Conservation (phyloP, 2,797 vertebrate genomes). For the Mergus octosetaceus region DNA sequence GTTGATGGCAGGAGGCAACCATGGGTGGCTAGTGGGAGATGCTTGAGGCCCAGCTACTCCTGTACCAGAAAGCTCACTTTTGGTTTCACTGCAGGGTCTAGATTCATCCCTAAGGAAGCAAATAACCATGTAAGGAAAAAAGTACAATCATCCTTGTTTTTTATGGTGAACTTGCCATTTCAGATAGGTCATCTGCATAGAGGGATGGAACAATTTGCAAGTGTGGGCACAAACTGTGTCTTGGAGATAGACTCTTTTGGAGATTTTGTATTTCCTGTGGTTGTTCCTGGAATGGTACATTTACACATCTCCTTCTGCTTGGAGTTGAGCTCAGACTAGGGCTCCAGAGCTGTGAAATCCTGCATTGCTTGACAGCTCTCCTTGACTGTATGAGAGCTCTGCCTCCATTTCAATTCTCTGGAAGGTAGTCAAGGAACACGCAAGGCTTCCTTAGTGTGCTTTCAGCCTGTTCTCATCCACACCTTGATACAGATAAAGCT, state of each 20-base stretch:
- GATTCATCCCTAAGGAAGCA: neutral
- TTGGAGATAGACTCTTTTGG: neutral
- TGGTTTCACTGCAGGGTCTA: neutral
- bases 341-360: neutral
- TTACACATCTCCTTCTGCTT: neutral
- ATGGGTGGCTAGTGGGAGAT: neutral
- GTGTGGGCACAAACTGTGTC: neutral
- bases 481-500: fast-evolving
- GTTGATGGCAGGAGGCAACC: neutral
- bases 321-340: neutral
- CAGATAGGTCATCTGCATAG: neutral
- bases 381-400: neutral
- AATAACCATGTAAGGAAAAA: neutral
- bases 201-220: neutral
- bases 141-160: neutral
- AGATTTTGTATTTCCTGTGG: neutral
- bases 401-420: fast-evolving
- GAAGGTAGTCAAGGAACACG: neutral
- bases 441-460: neutral
- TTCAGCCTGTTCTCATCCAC: neutral
- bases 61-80: neutral
- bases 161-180: neutral
- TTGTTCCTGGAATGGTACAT: neutral
- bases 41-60: neutral
- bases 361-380: neutral